These are phyloP conservation scores for Thecophora atra DNA, from an alignment of 2,888 invertebrate species.

Conservation along the genomic window DNA sequence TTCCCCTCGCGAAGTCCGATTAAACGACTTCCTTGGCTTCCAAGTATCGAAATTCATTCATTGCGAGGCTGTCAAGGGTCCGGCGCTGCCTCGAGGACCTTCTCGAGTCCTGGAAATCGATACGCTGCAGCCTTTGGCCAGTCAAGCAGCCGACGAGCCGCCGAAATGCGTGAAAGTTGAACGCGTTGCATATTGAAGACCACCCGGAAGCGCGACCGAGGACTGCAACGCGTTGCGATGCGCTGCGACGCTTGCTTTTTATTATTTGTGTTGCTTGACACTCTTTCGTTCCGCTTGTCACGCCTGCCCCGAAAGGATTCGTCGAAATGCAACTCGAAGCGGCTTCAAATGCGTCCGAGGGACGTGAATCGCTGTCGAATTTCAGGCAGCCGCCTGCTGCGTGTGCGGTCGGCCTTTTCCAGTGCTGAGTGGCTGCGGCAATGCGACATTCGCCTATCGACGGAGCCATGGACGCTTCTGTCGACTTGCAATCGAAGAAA, in stretches of 20 bases:
- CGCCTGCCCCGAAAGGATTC: slow-evolving; percentile 18
- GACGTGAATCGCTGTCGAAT: neutral
- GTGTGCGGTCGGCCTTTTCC: slow-evolving; percentile 53
- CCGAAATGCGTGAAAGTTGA: slow-evolving; percentile 52
- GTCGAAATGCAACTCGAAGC: neutral
- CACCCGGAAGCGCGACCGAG: slow-evolving; percentile 21
- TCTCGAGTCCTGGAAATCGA: slow-evolving; percentile 30
- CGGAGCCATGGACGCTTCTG: too few relatives aligned
- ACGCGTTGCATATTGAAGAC: slow-evolving; percentile 50
- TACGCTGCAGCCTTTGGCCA: neutral
- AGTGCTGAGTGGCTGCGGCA: neutral
- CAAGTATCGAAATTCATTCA: slow-evolving; percentile 33
- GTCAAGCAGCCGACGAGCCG: neutral
- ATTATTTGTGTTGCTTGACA: slow-evolving; percentile 36
- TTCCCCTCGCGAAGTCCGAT: neutral
- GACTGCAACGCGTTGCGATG: neutral
- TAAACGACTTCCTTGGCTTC: neutral
- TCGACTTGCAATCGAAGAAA: neutral
- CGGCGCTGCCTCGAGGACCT: slow-evolving; percentile 9
- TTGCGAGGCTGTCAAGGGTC: neutral
- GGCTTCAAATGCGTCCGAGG: neutral
- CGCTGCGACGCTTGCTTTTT: slow-evolving; percentile 10
- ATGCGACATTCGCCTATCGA: too few relatives aligned
- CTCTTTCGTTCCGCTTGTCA: slow-evolving; percentile 43
- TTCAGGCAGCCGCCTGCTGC: slow-evolving; percentile 34